Conservation (phyloP, 1,140 invertebrate genomes). For the Platyscapa corneri region DNA sequence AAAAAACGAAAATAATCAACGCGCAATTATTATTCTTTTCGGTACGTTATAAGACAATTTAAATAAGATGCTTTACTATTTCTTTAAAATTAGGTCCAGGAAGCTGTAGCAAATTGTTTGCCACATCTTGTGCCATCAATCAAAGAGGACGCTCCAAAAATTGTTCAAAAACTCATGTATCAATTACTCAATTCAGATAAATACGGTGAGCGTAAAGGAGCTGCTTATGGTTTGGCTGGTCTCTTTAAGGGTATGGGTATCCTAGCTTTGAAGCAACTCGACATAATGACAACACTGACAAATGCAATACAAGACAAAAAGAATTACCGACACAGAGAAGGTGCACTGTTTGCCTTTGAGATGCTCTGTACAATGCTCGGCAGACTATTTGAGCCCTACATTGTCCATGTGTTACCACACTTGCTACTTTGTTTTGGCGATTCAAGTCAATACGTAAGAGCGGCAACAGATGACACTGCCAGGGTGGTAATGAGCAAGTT, state of each 20-base stretch:
- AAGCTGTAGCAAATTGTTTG: constrained; percentile 97
- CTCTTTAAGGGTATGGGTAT: constrained; percentile 97
- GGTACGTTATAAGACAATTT: background rate
- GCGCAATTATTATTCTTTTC: no score
- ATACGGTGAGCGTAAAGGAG: constrained; percentile 96
- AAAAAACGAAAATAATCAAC: no score
- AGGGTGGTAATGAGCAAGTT: constrained; percentile 97
- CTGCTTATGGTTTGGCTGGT: constrained; percentile 91
- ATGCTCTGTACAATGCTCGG: constrained; percentile 97
- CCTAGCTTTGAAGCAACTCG: constrained; percentile 93
- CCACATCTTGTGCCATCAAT: constrained; percentile 94
- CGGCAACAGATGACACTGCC: constrained; percentile 95
- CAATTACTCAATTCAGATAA: constrained; percentile 94
- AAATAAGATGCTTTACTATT: background rate
- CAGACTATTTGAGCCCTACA: constrained; percentile 98
- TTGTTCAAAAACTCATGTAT: constrained; percentile 91
- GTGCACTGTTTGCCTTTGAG: constrained; percentile 97
- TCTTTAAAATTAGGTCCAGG: constrained; percentile 85
- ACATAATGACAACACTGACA: constrained; percentile 96
- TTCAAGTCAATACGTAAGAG: constrained; percentile 90
- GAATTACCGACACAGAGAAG: constrained; percentile 94
- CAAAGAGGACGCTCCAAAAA: constrained; percentile 89
- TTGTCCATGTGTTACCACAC: constrained; percentile 96
- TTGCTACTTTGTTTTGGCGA: constrained; percentile 97
- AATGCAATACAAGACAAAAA: constrained; percentile 98